Evolutionary conservation across 2,888 invertebrate genomes (phyloP), one percentile per base, ranked within the genome.

Genomic region (Cynaeus angustus): DNA sequence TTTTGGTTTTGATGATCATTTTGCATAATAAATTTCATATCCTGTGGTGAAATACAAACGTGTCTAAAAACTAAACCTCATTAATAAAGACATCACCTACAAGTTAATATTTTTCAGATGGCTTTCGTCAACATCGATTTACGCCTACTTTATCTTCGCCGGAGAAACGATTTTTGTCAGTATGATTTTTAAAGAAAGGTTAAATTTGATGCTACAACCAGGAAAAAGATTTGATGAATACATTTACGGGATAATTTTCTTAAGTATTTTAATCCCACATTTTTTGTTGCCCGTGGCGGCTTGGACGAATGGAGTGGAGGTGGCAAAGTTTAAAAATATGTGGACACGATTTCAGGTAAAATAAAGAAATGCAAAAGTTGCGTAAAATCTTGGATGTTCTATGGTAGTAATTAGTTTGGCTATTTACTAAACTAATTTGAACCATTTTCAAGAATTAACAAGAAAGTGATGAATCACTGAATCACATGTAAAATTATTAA

Each of bases 321-420:
- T 92, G 26, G 92, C 92, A 0, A 90, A 90, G 75, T 92, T 92
- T 76, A 92, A 92, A 83, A 91, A 92, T 77, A 92, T 92, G 92
- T 92, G 92, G 92, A 92, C 92, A 0, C 89, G 89, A 81, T 92
- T 92, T 83, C 92, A 92, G 86, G 89, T 91, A 79, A 56, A 12
- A 10, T 28, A 5, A 28, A 28, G 28, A 28, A 28, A 28, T 28
- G 7, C n/a, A 33, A 33, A n/a, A n/a, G n/a, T n/a, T n/a, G n/a
- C n/a, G n/a, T n/a, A n/a, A n/a, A n/a, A n/a, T n/a, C n/a, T n/a
- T n/a, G n/a, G n/a, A n/a, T n/a, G n/a, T n/a, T n/a, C n/a, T n/a
- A n/a, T n/a, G n/a, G n/a, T n/a, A n/a, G n/a, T n/a, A n/a, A n/a
- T n/a, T n/a, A n/a, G n/a, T n/a, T n/a, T n/a, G n/a, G n/a, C n/a